These are phyloP conservation scores for Oreocharis arfaki DNA, from an alignment of 2,113 vertebrate genomes.

Conservation along the genomic window DNA sequence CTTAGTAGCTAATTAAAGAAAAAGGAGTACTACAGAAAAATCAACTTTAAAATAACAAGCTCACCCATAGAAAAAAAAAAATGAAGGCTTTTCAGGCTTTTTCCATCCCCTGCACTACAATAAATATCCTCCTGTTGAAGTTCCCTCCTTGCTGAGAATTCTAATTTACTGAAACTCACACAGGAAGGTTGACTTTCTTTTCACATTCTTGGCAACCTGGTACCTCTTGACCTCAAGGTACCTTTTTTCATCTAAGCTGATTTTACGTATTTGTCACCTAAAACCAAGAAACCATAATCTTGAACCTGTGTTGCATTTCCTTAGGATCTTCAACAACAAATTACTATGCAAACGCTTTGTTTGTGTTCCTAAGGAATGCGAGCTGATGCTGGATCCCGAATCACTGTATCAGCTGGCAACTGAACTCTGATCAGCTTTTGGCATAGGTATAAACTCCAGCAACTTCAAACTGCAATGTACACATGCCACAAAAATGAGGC, in stretches of 20 bases:
- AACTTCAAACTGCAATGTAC: not conserved
- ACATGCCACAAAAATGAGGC: not conserved
- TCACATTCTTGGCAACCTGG: not conserved
- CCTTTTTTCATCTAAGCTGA: constrained; percentile 9
- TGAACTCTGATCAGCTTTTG: not conserved
- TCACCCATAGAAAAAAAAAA: not conserved
- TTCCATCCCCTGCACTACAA: not conserved
- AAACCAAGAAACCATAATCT: not conserved
- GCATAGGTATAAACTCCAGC: not conserved
- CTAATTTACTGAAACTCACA: not conserved
- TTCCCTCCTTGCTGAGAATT: not conserved
- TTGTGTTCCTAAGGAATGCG: not conserved
- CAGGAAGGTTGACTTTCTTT: not conserved
- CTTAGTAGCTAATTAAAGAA: not conserved
- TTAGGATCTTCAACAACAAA: not conserved
- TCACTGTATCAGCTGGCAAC: not conserved
- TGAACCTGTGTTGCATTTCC: not conserved
- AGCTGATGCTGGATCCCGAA: not conserved
- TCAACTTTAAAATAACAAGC: not conserved
- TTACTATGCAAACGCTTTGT: not conserved
- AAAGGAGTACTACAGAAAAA: not conserved
- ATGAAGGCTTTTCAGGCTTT: not conserved
- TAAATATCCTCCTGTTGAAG: not conserved
- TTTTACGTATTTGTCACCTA: not conserved
- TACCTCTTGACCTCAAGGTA: not conserved